These are phyloP conservation scores for Brachyhypopomus occidentalis DNA, from an alignment of 2,113 vertebrate species.

Conservation along the genomic window DNA sequence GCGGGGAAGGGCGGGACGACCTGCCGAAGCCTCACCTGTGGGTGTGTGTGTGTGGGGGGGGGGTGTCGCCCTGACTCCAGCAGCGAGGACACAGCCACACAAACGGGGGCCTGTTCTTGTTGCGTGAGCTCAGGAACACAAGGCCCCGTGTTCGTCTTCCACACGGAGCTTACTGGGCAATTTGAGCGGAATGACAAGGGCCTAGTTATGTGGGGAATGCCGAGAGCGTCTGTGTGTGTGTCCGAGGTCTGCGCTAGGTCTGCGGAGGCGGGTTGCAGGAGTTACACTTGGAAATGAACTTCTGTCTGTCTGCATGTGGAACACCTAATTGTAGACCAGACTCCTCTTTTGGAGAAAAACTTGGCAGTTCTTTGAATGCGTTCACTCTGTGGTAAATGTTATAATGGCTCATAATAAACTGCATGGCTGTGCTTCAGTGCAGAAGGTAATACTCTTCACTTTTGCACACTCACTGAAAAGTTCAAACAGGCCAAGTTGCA, in stretches of 20 bases:
- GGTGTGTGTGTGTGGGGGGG: not conserved
- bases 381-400: not conserved
- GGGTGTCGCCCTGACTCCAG: slow-evolving; percentile 20
- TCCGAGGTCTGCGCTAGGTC: slow-evolving; percentile 56
- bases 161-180: slow-evolving; percentile 60
- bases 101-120: slow-evolving; percentile 63
- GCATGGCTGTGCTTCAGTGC: not conserved
- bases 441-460: not conserved
- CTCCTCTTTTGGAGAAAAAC: no score
- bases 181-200: slow-evolving; percentile 73
- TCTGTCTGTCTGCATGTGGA: slow-evolving; percentile 41
- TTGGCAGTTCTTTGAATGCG: not conserved
- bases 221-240: slow-evolving; percentile 60
- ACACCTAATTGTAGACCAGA: not conserved
- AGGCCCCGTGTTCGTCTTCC: slow-evolving; percentile 64
- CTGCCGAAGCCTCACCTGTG: slow-evolving; percentile 44
- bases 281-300: slow-evolving; percentile 64
- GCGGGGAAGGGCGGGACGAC: slow-evolving; percentile 19
- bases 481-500: not conserved
- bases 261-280: not conserved
- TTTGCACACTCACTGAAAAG: not conserved
- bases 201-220: slow-evolving; percentile 74
- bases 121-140: slow-evolving; percentile 54
- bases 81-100: slow-evolving; percentile 51
- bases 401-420: not conserved